Base-by-base conservation (phyloP, 2,113 vertebrate genomes). In the Athene noctua region DNA sequence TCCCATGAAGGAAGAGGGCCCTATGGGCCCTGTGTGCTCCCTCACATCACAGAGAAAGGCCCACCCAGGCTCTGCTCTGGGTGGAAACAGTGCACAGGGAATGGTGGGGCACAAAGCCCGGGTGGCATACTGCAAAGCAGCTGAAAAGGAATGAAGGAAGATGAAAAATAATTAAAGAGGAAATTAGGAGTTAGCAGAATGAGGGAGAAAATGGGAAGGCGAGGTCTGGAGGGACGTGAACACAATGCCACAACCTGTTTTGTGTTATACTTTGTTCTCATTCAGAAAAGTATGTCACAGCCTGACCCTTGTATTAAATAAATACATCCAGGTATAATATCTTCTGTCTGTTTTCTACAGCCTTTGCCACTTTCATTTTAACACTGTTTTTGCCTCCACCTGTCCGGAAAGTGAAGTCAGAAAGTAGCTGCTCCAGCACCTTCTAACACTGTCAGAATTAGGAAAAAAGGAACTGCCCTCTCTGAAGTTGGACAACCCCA, bases 21-120 rank as follows among this genome's bases (percentile, higher is more conserved):
- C 15, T 34, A 8, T 0, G 5, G 38, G 52, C 30, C 46, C 23
- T 58, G 34, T 6, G 1, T 5, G 7, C 8, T 54, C 36, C 30
- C 27, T 81, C 6, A 10, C 4, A 30, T 16, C 34, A 44, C 57
- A 42, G 23, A 36, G 27, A 49, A 68, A 81, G 5, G 27, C 20
- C 11, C 36, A 58, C 1, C 1, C 32, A 11, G 5, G n/a, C 34
- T 44, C 51, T 58, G 47, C 27, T 30, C 4, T 1, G 29, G 27
- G 27, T 36, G 42, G 38, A 26, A 92, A 26, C 3, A 1, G 10
- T 15, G 10, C 3, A 22, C 9, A 27, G 5, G 9, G 46, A 67
- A 54, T 4, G 7, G 17, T 10, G 15, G 11, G 30, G 12, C 29
- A 30, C 1, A 1, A 82, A 67, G 16, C 5, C 5, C 15, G 13